Conservation (phyloP, 2,113 vertebrate genomes). For the Struthio camelus region DNA sequence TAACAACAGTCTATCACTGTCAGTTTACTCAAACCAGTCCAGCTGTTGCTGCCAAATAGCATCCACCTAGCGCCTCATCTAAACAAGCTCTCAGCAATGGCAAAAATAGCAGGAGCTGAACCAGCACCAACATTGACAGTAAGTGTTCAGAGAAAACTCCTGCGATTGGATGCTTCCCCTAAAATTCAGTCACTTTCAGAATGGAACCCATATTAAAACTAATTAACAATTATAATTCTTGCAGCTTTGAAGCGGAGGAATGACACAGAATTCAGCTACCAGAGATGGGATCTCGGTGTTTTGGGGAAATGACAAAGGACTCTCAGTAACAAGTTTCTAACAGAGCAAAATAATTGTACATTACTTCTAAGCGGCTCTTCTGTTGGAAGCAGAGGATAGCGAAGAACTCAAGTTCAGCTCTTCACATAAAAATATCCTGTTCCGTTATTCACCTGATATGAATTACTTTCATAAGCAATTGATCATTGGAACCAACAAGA, state of each 20-base stretch:
- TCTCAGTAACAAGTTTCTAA: background rate
- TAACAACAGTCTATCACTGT: no score
- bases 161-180: background rate
- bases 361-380: no score
- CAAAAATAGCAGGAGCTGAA: background rate
- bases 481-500: no score
- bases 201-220: background rate
- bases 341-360: no score
- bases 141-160: background rate
- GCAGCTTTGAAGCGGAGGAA: background rate
- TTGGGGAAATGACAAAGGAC: background rate
- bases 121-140: background rate
- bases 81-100: background rate
- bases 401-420: no score
- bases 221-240: background rate
- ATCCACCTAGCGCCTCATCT: background rate
- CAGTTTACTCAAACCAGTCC: background rate
- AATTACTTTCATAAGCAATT: no score
- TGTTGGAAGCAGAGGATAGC: no score
- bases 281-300: background rate
- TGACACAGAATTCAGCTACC: background rate
- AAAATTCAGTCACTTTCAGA: background rate
- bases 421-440: no score
- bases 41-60: background rate
- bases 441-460: no score